phyloP scores from a whole-genome alignment of 2,888 invertebrate species.

The Capitulum mitella region DNA sequence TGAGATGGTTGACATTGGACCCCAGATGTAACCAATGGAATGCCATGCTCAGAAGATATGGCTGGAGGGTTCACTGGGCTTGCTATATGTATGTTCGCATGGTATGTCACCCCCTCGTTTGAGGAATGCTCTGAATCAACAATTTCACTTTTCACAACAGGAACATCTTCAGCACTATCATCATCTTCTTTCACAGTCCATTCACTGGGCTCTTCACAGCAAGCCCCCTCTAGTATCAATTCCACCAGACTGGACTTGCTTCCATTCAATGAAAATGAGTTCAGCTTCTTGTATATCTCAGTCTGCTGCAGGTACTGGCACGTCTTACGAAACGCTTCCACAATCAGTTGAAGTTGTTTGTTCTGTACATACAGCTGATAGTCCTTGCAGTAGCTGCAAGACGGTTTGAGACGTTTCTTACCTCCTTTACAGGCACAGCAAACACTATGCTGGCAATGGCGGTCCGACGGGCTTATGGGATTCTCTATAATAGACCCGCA shows the following conservation, averaged over 20 bases:
- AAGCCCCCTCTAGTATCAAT: conserved; percentile 65
- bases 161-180: neutral
- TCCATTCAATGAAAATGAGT: conserved; percentile 46
- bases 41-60: neutral
- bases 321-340: conserved; percentile 81
- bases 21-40: neutral
- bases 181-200: neutral
- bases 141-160: conserved; percentile 2
- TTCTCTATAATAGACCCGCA: conserved; percentile 74
- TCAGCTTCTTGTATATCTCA: conserved; percentile 57
- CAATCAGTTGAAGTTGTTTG: conserved; percentile 65
- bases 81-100: neutral
- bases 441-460: conserved; percentile 79
- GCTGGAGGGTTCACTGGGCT: neutral
- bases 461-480: conserved; percentile 68
- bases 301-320: conserved; percentile 74
- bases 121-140: conserved; percentile 18
- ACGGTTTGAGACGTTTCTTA: conserved; percentile 72
- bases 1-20: neutral
- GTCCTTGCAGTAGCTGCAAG: conserved; percentile 77
- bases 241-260: conserved; percentile 59
- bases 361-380: conserved; percentile 75
- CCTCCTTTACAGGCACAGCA: conserved; percentile 77
- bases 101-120: neutral
- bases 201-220: neutral